Evolutionary conservation across 2,113 vertebrate genomes (phyloP), one percentile per base, ranked within the genome.

Genomic region (Picathartes gymnocephalus): DNA sequence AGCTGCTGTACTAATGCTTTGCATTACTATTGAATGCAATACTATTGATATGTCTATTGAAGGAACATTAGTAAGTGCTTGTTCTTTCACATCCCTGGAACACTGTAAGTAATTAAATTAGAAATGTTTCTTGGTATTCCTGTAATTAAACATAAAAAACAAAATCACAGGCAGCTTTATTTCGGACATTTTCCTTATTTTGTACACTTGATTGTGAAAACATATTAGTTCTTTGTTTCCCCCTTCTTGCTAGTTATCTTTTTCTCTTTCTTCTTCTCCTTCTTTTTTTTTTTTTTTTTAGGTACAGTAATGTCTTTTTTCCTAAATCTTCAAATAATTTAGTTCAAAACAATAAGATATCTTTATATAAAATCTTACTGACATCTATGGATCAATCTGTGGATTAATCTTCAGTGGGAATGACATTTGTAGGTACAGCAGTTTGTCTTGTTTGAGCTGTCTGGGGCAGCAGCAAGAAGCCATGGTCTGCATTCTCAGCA

Each of bases 171-270:
- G 15, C 6, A 74, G 9, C 2, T 78, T 88, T 74, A 53, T 35
- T 81, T 65, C 25, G 62, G 21, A 27, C 1, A 23, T 47, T 53
- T 76, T 53, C 6, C 12, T 13, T 71, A 16, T 30, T 74, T 66
- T 51, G 8, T 17, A 7, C 15, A 30, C 1, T 56, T 42, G 10
- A 60, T 37, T 81, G 24, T 24, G 14, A 35, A 87, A 81, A 65
- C 0, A 4, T 16, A 64, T 14, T 23, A 8, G 4, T 30, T 72
- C 6, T 72, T 45, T 28, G 8, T 5, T 1, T 1, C 1, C 6
- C 2, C 7, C 15, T 35, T 54, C 7, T 53, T 71, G 28, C 2
- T 28, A 22, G 7, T 8, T 65, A 17, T 11, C 6, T n/a, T 44
- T 37, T 50, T 21, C 4, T 62, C 5, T n/a, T n/a, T 19, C 6